Base-by-base conservation (phyloP, 2,113 vertebrate genomes). In the Rhegmatorhina hoffmannsi region DNA sequence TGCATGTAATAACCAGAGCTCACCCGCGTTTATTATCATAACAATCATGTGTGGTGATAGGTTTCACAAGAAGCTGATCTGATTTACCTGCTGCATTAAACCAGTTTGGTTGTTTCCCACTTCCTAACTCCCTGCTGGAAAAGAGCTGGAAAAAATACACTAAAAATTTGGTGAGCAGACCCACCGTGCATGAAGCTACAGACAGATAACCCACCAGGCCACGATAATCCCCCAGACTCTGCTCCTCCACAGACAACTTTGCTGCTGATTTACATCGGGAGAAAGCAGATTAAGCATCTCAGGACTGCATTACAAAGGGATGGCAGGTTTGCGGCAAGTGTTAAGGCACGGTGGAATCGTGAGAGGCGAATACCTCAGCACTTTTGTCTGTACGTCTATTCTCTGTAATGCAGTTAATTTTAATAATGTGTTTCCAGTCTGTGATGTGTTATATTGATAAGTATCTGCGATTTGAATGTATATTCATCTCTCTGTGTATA, bases 31-130 rank as follows among this genome's bases (percentile, higher is more conserved):
- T 72, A 90, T 88, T 94, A 89, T 84, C 90, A 77, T 87, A 89
- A 72, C 70, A 83, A 58, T 85, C 88, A n/a, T 81, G 80, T 17
- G 47, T 56, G 6, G 77, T 11, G 50, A 93, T 84, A 90, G 85
- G 77, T 94, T 95, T 96, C 95, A 93, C 94, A 95, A 95, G 64
- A 69, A 94, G 46, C 80, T 40, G 59, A 15, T 90, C 82, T 89
- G 74, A 93, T 94, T 95, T 95, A 92, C 76, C 78, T 5, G 28
- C 25, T 62, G 44, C 38, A 49, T 77, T 81, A 58, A 94, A 80
- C 60, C 75, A 79, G 75, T 89, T 78, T 31, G 36, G 77, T 75
- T 40, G 36, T 94, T 85, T 86, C 64, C 68, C 9, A 5, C 87
- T 79, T 81, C 66, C 88, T 75, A 75, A 70, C 60, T 82, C 80